Evolutionary conservation across 2,797 vertebrate genomes (phyloP), one percentile per base, ranked within the genome.

Genomic region (Vespertilio murinus): DNA sequence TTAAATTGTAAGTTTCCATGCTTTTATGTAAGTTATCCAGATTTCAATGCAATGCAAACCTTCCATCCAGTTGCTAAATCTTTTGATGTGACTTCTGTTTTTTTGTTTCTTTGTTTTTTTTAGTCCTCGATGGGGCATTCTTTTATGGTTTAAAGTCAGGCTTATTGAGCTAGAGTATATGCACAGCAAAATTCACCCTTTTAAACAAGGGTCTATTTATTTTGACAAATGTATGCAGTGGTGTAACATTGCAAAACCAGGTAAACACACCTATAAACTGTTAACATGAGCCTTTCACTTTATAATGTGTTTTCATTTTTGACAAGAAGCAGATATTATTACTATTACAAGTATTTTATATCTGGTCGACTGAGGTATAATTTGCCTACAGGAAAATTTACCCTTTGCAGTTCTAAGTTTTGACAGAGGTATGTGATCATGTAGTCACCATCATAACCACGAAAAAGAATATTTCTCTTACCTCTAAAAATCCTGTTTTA

Each of bases 121-220:
- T 22, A 33, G 77, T 35, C 93, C 74, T 88, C 6, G 70, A 9
- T 47, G 30, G 20, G 30, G 10, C 25, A 28, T 86, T 38, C 33
- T 79, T 85, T 69, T 33, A 38, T 12, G 52, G 80, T 84, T 87
- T 8, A 13, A 75, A 85, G 69, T 82, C 12, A 12, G 2, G 23
- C 74, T 89, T 89, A 75, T 82, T 67, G 85, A 78, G 18, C n/a
- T 83, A 4, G 70, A 70, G 79, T 91, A 70, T 87, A 71, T 7
- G 35, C 38, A 80, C 8, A 91, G 59, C 64, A 90, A 86, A 54
- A 86, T 61, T 13, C 20, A 65, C 65, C 25, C 8, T 47, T 77
- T 86, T 18, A 65, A 88, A 18, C 33, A 2, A 1, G 22, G 35
- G 64, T 70, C 23, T 83, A 1, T 54, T 95, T 88, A 56, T 88